A percentile compares a stretch with the other conserved stretches of the same genome.
Evolutionary conservation across 2,113 vertebrate species (phyloP).

Genomic region (Dicentrarchus labrax): DNA sequence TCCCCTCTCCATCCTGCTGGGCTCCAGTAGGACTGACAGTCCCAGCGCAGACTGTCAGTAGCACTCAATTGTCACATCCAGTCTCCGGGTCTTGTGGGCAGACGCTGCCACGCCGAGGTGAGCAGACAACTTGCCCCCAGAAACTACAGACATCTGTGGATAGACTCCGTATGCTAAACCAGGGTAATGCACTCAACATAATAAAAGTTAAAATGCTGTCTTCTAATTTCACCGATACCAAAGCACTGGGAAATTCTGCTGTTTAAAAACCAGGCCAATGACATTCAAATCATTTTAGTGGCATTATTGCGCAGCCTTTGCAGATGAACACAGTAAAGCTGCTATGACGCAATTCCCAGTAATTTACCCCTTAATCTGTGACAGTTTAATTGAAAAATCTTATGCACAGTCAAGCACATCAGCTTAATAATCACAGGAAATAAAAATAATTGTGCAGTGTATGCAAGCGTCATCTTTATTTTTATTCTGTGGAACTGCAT

Average conservation of each 20-base stretch:
- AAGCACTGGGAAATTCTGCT: not conserved
- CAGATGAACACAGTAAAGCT: not conserved
- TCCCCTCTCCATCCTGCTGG: conserved; percentile 58
- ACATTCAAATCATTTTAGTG: conserved; percentile 10
- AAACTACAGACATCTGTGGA: conserved; percentile 41
- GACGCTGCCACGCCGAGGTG: conserved; percentile 80
- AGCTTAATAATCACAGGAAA: conserved; percentile 39
- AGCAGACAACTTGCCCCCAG: conserved; percentile 59
- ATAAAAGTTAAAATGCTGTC: not conserved
- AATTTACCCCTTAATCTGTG: conserved; percentile 18
- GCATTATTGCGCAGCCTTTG: not conserved
- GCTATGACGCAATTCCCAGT: conserved; percentile 26
- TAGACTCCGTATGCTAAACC: conserved; percentile 3
- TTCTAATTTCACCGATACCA: not conserved
- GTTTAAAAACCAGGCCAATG: conserved; percentile 13
- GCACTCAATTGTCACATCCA: conserved; percentile 83
- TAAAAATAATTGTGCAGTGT: conserved; percentile 1
- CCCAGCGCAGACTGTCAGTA: conserved; percentile 74
- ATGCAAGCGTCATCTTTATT: conserved; percentile 51
- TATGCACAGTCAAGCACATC: conserved; percentile 36
- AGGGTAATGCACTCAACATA: not conserved
- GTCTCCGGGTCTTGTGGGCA: conserved; percentile 73
- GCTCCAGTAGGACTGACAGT: conserved; percentile 78
- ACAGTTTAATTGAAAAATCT: conserved; percentile 29
- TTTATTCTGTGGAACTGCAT: conserved; percentile 13